Base-by-base conservation (phyloP, 2,113 vertebrate genomes). In the Anarrhichthys ocellatus region DNA sequence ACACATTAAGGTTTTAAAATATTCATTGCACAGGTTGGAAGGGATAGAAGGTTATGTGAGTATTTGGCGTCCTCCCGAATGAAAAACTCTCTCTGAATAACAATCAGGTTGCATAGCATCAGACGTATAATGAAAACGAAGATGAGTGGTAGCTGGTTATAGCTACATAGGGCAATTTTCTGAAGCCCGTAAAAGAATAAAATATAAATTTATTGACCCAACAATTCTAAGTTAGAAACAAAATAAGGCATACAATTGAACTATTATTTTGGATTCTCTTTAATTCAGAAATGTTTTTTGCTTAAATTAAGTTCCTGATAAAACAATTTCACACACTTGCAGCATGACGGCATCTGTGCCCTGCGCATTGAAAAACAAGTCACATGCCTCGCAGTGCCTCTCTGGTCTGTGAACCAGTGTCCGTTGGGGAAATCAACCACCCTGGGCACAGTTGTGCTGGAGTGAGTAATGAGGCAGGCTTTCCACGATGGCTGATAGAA, bases 1-100 rank as follows among this genome's bases (percentile, higher is more conserved):
- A 91, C 94, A 96, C 96, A 96, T 96, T 95, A 96, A 94, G 94
- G 92, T 96, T 97, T 97, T 97, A 96, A 98, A 97, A 96, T 98
- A 98, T 97, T 97, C 96, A 97, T 96, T 96, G 95, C 96, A 95
- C 92, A 95, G 95, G 96, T 87, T 87, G 94, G 94, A 95, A 95
- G 96, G 95, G 95, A 90, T 92, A 95, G 94, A 93, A 95, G 96
- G 95, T 94, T 89, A 96, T 94, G 94, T 94, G 94, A 93, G 95
- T 96, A 86, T 97, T 95, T 96, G 95, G 96, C 94, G 90, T 94
- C 94, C 94, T 94, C 95, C 95, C 94, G 93, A 96, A 95, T 96
- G 95, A 94, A 96, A 95, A 97, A 95, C 95, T 94, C 95, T 92
- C 94, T 95, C 94, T 95, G 96, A 96, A 97, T 97, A 96, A 96